Conservation (phyloP, 2,888 invertebrate species). For the Lepidocyrtinus sp. region DNA sequence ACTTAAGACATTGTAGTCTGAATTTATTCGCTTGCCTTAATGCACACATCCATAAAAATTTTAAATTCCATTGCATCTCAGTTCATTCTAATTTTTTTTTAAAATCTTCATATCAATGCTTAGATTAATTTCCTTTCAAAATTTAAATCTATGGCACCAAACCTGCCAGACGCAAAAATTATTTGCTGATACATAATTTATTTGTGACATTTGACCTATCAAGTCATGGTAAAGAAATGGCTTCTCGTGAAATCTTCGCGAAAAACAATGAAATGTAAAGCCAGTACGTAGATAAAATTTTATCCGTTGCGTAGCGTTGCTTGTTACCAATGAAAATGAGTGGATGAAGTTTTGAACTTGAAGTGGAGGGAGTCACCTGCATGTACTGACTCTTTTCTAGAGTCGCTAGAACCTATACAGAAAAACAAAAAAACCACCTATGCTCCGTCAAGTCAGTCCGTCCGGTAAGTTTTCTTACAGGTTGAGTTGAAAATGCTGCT, state of each 20-base stretch:
- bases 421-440: background rate
- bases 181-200: too few relatives aligned
- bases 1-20: too few relatives aligned
- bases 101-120: background rate
- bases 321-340: slow-evolving; percentile 17
- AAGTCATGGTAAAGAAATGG: background rate
- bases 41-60: background rate
- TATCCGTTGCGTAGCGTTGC: slow-evolving; percentile 31
- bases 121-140: background rate
- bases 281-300: slow-evolving; percentile 5
- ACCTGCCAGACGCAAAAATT: too few relatives aligned
- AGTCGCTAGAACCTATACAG: background rate
- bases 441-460: background rate
- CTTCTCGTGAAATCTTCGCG: background rate
- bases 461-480: background rate
- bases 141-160: background rate
- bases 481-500: background rate
- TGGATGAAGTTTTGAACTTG: slow-evolving; percentile 17
- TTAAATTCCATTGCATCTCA: too few relatives aligned
- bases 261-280: background rate
- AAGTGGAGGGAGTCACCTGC: slow-evolving; percentile 23
- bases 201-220: background rate
- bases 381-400: background rate
- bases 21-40: too few relatives aligned
- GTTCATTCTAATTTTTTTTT: too few relatives aligned